Conservation (phyloP, 2,113 vertebrate species). For the Rhineura floridana region DNA sequence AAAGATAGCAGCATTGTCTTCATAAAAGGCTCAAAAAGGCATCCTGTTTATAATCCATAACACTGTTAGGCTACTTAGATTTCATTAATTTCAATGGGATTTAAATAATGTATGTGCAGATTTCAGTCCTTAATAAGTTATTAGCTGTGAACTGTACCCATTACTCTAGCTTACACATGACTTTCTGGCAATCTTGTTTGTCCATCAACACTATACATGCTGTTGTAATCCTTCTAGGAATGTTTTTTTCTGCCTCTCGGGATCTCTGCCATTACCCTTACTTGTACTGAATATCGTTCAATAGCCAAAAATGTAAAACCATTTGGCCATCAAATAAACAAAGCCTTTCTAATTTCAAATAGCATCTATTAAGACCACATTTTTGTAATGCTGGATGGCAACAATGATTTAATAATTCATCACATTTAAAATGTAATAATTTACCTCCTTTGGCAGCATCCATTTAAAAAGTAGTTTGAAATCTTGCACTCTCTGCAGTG, state of each 20-base stretch:
- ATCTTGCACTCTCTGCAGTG: slow-evolving; percentile 26
- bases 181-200: neutral
- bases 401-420: slow-evolving; percentile 53
- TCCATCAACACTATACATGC: neutral
- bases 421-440: slow-evolving; percentile 60
- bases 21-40: neutral
- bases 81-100: neutral
- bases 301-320: neutral
- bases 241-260: neutral
- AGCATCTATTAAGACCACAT: slow-evolving; percentile 10
- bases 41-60: neutral
- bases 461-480: slow-evolving; percentile 42
- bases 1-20: neutral
- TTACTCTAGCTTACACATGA: neutral
- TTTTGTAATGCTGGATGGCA: slow-evolving; percentile 25
- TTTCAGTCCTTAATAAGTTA: neutral
- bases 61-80: neutral
- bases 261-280: accelerated
- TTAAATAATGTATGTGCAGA: accelerated
- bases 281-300: accelerated
- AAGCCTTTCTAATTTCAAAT: slow-evolving; percentile 3
- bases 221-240: accelerated
- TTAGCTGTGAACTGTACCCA: too few relatives aligned
- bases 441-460: slow-evolving; percentile 32
- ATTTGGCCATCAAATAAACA: neutral